These are phyloP conservation scores for Sandelia bainsii DNA, from an alignment of 2,797 vertebrate genomes.

Conservation along the genomic window DNA sequence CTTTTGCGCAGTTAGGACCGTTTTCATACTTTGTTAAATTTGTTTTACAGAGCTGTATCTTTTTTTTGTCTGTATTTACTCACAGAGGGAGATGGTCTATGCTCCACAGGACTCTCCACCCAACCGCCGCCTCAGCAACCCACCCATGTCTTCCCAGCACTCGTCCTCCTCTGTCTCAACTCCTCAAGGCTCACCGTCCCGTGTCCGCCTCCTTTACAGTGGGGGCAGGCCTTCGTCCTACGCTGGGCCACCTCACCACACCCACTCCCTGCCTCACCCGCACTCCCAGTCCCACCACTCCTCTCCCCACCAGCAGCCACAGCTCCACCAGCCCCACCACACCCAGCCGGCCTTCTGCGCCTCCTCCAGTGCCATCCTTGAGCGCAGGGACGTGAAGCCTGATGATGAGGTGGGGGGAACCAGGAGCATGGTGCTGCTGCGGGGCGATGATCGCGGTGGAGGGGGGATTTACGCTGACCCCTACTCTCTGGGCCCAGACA, in stretches of 20 bases:
- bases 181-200: conserved; percentile 88
- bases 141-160: conserved; percentile 83
- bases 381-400: conserved; percentile 94
- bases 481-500: conserved; percentile 91
- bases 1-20: too few species aligned
- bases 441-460: conserved; percentile 85
- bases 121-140: conserved; percentile 91
- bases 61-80: not conserved
- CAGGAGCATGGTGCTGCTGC: conserved; percentile 93
- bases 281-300: conserved; percentile 89
- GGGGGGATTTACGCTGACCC: conserved; percentile 92
- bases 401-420: conserved; percentile 90
- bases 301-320: conserved; percentile 84
- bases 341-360: conserved; percentile 87
- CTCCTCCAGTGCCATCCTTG: conserved; percentile 97
- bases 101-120: conserved; percentile 94
- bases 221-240: conserved; percentile 93
- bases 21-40: too few species aligned
- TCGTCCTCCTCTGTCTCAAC: conserved; percentile 88
- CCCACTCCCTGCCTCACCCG: conserved; percentile 80
- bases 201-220: conserved; percentile 93
- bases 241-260: conserved; percentile 87
- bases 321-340: conserved; percentile 79
- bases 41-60: too few species aligned
- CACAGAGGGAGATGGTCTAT: conserved; percentile 95